Evolutionary conservation across 2,888 invertebrate species (phyloP).

Genomic region (Caenorhabditis sp.): DNA sequence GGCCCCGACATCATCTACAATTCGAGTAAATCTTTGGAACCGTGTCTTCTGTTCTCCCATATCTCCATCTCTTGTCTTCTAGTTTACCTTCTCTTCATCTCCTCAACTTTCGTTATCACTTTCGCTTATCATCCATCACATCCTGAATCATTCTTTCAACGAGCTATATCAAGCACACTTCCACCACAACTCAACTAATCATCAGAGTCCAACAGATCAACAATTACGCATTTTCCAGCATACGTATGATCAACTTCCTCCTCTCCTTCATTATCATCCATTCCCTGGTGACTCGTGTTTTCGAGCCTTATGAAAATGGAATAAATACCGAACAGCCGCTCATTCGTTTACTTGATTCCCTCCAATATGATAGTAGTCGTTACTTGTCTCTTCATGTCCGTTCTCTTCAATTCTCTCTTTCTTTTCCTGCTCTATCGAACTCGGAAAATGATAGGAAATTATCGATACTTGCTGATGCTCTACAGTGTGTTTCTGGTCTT

Average conservation of each 20-base stretch:
- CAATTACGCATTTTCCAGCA: too few species aligned
- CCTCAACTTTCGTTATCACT: constrained; percentile 18
- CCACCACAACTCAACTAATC: not conserved
- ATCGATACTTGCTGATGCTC: constrained; percentile 11
- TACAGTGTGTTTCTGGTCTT: constrained; percentile 17
- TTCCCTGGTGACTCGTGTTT: not conserved
- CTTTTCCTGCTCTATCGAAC: constrained; percentile 8
- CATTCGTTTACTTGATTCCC: not conserved
- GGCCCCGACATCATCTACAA: not conserved
- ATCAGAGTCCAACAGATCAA: not conserved
- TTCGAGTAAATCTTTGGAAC: not conserved
- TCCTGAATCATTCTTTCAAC: not conserved
- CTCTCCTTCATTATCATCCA: not conserved
- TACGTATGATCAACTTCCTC: not conserved
- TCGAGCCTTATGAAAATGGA: not conserved
- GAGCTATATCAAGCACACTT: not conserved
- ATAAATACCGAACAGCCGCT: not conserved
- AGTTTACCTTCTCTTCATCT: constrained; percentile 20
- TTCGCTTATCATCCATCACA: not conserved
- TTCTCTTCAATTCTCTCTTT: not conserved
- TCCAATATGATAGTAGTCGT: not conserved
- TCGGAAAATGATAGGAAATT: constrained; percentile 20
- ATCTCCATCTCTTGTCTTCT: constrained; percentile 27
- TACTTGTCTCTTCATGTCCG: constrained; percentile 6
- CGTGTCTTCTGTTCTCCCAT: constrained; percentile 24